Base-by-base conservation (phyloP, 2,888 invertebrate genomes). In the Diadromus collaris region DNA sequence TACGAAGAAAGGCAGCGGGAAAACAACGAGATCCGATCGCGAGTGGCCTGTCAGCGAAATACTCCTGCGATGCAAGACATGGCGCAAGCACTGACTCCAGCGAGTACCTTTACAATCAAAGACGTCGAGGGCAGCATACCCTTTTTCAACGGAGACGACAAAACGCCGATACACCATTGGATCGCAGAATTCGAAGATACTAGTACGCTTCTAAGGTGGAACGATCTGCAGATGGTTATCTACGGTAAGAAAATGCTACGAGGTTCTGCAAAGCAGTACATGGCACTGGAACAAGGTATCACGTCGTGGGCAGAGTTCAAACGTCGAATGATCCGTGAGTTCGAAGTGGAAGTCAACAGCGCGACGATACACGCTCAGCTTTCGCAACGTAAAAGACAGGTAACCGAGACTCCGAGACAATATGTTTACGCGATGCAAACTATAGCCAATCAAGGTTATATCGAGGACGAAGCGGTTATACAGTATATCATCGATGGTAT, bases 181-280 rank as follows among this genome's bases (percentile, higher is more conserved):
- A 27, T 83, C 1, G 27, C 27, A 0, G 74, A 82, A 6, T 81
- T 83, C 19, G 83, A 84, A 38, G 82, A 84, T 54, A 83, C 76
- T 2, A 76, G 81, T 7, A 61, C 48, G 13, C 29, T 84, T 3
- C 79, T 81, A 32, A 1, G 34, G 6, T 83, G 79, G 81, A 70
- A 65, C 5, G 76, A 84, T 32, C 56, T 70, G 1, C 82, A 82
- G 19, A 82, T 73, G 67, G 76, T 82, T 0, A 70, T 83, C 1
- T 83, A 83, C n/a, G 78, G 82, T 0, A 83, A 79, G 46, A 72
- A 72, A 61, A 68, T 81, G 44, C 19, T 83, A 10, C 51, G 58
- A 41, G 82, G 82, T 24, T 78, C 81, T 0, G 81, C 83, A 0
- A 82, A 83, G 27, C 38, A 83, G 16, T 82, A 81, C 19, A 70